Evolutionary conservation across 2,888 invertebrate species (phyloP), one percentile per base, ranked within the genome.

Genomic region (Linnaemya vulpina): DNA sequence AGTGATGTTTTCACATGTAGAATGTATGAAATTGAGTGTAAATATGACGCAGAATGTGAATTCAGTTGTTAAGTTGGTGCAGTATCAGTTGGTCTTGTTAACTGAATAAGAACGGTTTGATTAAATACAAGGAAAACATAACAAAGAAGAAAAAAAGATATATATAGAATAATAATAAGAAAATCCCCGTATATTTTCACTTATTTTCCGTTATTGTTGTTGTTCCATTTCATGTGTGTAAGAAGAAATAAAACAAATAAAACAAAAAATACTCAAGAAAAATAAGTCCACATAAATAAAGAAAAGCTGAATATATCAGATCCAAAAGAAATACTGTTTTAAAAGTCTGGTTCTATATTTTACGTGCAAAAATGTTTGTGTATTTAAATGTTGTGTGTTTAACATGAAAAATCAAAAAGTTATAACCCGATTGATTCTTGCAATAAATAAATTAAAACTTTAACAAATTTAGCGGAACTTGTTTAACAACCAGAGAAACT

Each of bases 31-130:
- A 82, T 85, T 85, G 85, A 85, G 85, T 85, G 85, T 82, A 75
- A 82, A 78, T 74, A 82, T 85, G 86, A 86, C 83, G 86, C 83
- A 83, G 79, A 79, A 83, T 86, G 63, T 80, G 83, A 83, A 79
- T 83, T 86, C 67, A 86, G 86, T 86, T 83, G 86, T 80, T 83
- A 80, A 79, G 83, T 83, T 86, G 86, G 75, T 86, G 86, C 83
- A 86, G 86, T 80, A 83, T 83, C 86, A 86, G 86, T 83, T 80
- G 73, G 86, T 83, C 86, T 83, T 82, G 83, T 78, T 71, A 82
- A 85, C 77, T 82, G 82, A 75, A 85, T 74, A 78, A 70, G 82
- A 82, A 85, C 85, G 85, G 85, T 82, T 75, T 78, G 76, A 82
- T 82, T 53, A 65, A 85, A 49, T 22, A 62, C 20, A 68, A 5